These are phyloP conservation scores for Melinopterus prodromus DNA, from an alignment of 2,888 invertebrate genomes.

Conservation along the genomic window DNA sequence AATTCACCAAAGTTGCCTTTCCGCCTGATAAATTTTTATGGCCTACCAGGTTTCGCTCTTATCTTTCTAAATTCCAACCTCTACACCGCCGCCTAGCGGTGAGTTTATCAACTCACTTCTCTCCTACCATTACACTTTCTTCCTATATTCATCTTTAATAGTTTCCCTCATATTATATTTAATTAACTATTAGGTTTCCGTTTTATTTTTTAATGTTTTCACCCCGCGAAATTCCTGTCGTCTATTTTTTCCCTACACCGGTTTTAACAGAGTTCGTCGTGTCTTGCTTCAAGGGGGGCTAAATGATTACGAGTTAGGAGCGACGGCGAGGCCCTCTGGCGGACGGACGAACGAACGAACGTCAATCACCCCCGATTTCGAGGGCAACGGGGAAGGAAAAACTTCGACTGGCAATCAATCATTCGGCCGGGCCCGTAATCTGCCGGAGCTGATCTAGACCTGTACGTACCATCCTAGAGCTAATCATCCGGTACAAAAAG, in stretches of 20 bases:
- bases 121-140: neutral
- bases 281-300: neutral
- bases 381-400: neutral
- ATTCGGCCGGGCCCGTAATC: neutral
- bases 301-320: constrained; percentile 4
- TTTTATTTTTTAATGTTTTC: no score
- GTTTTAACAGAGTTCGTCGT: neutral
- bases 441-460: neutral
- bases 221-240: no score
- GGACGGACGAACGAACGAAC: neutral
- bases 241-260: neutral
- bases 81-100: neutral
- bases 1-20: constrained; percentile 43
- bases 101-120: neutral
- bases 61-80: constrained; percentile 17
- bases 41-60: constrained; percentile 29
- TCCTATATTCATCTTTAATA: neutral
- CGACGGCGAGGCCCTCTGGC: neutral
- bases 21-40: constrained; percentile 41
- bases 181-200: no score
- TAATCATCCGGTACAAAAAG: neutral
- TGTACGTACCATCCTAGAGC: neutral
- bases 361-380: neutral
- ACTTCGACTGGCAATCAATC: neutral
- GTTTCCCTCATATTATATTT: neutral